Percentiles rank a stretch among this genome's conserved stretches.
phyloP scores from a whole-genome alignment of 1,140 invertebrate genomes.

The Colletes gigas region DNA sequence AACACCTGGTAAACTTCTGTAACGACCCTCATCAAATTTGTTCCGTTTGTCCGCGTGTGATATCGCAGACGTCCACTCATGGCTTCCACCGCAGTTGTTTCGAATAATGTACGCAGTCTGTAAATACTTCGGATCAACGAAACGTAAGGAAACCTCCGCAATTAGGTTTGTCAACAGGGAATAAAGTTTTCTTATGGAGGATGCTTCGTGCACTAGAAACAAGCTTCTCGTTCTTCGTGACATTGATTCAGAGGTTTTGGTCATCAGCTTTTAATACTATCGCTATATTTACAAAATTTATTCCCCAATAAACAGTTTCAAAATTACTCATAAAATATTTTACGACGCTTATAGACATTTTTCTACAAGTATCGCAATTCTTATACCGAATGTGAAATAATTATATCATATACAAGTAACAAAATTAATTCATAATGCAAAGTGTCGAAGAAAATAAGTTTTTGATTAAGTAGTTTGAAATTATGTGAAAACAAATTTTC shows the following conservation, averaged over 20 bases:
- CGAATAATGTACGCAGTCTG: not conserved
- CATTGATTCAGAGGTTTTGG: not conserved
- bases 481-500: too few species aligned
- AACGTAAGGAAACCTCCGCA: slow-evolving; percentile 8
- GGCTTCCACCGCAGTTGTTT: not conserved
- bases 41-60: not conserved
- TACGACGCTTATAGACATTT: not conserved
- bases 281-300: not conserved
- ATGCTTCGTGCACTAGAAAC: not conserved
- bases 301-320: too few species aligned
- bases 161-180: slow-evolving; percentile 47
- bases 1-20: slow-evolving; percentile 20
- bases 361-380: not conserved
- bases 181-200: slow-evolving; percentile 12
- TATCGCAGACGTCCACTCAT: too few species aligned
- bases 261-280: too few species aligned
- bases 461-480: too few species aligned
- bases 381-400: too few species aligned
- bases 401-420: too few species aligned
- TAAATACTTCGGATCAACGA: not conserved
- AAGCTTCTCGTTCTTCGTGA: not conserved
- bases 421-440: too few species aligned
- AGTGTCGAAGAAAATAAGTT: too few species aligned
- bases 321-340: too few species aligned
- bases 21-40: not conserved